Percentiles rank a stretch among this genome's conserved stretches.
Conservation (phyloP, 1,140 invertebrate genomes). For the Pseudomyrmex dendroicus region DNA sequence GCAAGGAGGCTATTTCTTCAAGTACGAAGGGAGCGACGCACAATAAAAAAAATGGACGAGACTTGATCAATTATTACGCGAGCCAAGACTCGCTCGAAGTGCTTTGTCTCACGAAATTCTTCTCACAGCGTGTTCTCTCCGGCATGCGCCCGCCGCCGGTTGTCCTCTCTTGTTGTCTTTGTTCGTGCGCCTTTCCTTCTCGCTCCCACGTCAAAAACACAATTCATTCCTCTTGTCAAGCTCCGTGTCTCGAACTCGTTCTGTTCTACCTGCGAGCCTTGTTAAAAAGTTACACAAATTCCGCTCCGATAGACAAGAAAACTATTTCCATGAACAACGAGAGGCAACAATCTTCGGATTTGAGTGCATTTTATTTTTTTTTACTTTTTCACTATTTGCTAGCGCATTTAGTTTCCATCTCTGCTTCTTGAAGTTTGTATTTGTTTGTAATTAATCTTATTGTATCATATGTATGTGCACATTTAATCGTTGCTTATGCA, state of each 20-base stretch:
- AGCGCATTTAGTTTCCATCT: neutral
- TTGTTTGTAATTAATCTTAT: no score
- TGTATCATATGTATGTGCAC: no score
- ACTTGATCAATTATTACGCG: conserved; percentile 66
- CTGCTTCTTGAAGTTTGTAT: neutral
- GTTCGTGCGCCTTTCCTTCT: conserved; percentile 20
- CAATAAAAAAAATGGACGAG: conserved; percentile 22
- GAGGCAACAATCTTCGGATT: neutral
- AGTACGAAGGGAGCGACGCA: neutral
- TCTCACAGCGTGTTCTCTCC: neutral
- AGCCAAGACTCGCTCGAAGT: conserved; percentile 46
- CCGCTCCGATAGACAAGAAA: neutral
- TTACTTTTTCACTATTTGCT: neutral
- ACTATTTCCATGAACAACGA: neutral
- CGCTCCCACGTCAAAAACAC: conserved; percentile 52
- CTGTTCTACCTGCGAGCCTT: conserved; percentile 36
- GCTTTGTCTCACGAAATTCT: conserved; percentile 66
- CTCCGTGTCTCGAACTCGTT: conserved; percentile 32
- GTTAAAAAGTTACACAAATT: conserved; percentile 47
- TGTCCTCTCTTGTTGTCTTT: neutral
- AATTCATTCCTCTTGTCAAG: conserved; percentile 43
- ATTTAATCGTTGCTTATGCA: no score
- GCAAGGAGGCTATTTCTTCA: no score
- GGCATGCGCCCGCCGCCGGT: neutral
- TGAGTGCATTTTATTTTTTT: neutral